These are phyloP conservation scores for Carcina quercana DNA, from an alignment of 2,888 invertebrate species.

Conservation along the genomic window DNA sequence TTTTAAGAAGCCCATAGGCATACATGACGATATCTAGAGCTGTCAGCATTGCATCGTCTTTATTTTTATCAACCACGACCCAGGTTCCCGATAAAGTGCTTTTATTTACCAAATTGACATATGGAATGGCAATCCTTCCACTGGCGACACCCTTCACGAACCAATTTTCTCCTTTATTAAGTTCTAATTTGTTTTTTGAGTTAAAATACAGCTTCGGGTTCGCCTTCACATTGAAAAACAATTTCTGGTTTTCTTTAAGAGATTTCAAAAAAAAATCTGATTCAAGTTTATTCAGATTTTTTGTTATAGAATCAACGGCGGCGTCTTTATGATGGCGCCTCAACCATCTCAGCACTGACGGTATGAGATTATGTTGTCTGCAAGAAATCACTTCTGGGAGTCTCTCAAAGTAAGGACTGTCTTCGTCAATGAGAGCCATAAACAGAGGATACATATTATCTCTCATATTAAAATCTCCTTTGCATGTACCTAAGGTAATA, in stretches of 20 bases:
- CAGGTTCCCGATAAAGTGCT: constrained; percentile 19
- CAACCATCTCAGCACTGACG: constrained; percentile 10
- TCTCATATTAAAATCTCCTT: neutral
- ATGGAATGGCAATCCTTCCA: constrained; percentile 22
- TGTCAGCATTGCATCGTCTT: constrained; percentile 27
- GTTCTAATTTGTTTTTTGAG: neutral
- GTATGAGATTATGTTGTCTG: constrained; percentile 6
- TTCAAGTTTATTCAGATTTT: constrained; percentile 5
- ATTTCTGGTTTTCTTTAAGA: constrained; percentile 1
- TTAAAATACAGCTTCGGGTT: neutral
- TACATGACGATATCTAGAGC: constrained; percentile 26
- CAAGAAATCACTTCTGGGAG: constrained; percentile 11
- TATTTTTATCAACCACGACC: constrained; percentile 16
- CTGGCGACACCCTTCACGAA: constrained; percentile 20
- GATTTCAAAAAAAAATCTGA: constrained; percentile 5
- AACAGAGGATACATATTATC: constrained; percentile 13
- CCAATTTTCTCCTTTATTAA: constrained; percentile 16
- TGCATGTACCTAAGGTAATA: neutral
- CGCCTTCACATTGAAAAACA: neutral
- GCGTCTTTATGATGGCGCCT: constrained; percentile 8
- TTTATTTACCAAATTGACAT: constrained; percentile 23
- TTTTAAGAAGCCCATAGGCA: constrained; percentile 22
- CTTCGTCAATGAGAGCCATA: constrained; percentile 16
- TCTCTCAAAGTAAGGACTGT: constrained; percentile 10
- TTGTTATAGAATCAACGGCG: constrained; percentile 4